Evolutionary conservation across 2,797 vertebrate genomes (phyloP).

Genomic region (Huso huso): DNA sequence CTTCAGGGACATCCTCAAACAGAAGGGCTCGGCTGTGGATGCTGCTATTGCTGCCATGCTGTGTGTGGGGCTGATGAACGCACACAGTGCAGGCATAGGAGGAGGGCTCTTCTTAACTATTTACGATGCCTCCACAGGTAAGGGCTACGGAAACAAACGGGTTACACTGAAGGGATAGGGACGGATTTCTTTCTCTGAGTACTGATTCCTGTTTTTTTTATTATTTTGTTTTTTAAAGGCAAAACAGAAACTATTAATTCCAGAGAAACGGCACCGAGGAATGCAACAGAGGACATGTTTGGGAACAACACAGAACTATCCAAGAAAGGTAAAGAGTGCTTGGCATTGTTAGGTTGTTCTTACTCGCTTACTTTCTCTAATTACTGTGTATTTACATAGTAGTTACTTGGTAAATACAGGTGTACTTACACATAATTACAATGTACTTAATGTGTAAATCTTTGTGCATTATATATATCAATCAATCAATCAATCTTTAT

Average conservation of each 20-base stretch:
- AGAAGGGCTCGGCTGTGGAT: slow-evolving; percentile 80
- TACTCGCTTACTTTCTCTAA: too few relatives aligned
- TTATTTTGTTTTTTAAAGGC: slow-evolving; percentile 36
- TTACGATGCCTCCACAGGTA: slow-evolving; percentile 71
- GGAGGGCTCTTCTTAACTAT: slow-evolving; percentile 84
- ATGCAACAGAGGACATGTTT: slow-evolving; percentile 68
- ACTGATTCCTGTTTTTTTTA: slow-evolving; percentile 2
- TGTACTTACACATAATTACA: too few relatives aligned
- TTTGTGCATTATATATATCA: too few relatives aligned
- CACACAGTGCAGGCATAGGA: slow-evolving; percentile 90
- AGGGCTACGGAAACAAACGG: slow-evolving; percentile 14
- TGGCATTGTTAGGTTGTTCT: not conserved
- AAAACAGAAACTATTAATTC: slow-evolving; percentile 77
- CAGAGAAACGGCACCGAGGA: slow-evolving; percentile 73
- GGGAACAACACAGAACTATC: slow-evolving; percentile 63
- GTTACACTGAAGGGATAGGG: too few relatives aligned
- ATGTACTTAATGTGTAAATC: too few relatives aligned
- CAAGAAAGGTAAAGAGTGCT: slow-evolving; percentile 56
- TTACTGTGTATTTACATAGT: too few relatives aligned
- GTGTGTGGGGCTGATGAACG: slow-evolving; percentile 79
- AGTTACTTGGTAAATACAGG: too few relatives aligned
- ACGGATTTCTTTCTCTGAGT: too few relatives aligned
- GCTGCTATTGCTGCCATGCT: slow-evolving; percentile 76
- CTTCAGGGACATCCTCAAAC: slow-evolving; percentile 68
- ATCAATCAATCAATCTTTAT: too few relatives aligned